Conservation (phyloP, 2,888 invertebrate genomes). For the Rhagonycha fulva region DNA sequence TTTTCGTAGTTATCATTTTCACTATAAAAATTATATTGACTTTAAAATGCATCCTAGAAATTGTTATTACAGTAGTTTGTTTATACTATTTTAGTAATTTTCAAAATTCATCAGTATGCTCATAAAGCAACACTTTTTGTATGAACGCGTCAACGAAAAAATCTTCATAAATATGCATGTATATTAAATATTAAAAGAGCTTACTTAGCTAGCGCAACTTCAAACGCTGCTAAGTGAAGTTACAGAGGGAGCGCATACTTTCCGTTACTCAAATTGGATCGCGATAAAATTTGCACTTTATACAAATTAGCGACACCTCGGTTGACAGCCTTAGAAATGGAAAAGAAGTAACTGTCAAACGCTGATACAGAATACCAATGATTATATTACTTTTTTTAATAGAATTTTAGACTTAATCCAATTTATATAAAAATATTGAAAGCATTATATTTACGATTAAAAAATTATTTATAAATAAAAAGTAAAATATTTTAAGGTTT, state of each 20-base stretch:
- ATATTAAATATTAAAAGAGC: conserved; percentile 53
- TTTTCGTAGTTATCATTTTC: too few relatives aligned
- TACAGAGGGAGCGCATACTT: conserved; percentile 35
- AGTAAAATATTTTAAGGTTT: not conserved
- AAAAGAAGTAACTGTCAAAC: conserved; percentile 8
- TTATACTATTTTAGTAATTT: conserved; percentile 24
- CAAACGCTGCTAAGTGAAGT: conserved; percentile 53
- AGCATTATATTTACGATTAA: not conserved
- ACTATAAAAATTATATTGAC: too few relatives aligned
- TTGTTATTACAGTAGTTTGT: not conserved
- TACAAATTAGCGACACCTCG: conserved; percentile 48
- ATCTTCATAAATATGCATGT: conserved; percentile 50
- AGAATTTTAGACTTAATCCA: not conserved
- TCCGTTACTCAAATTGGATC: conserved; percentile 43
- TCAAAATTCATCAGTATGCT: conserved; percentile 30
- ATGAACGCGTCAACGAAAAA: conserved; percentile 40
- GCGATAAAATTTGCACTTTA: conserved; percentile 49
- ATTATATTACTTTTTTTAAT: conserved; percentile 15
- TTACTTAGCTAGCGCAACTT: conserved; percentile 45
- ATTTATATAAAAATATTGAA: not conserved
- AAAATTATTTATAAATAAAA: not conserved
- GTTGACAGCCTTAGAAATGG: conserved; percentile 32
- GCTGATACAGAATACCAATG: conserved; percentile 6
- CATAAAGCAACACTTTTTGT: conserved; percentile 31
- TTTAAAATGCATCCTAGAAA: too few relatives aligned